These are phyloP conservation scores for Coranthus polyacanthus DNA, from an alignment of 2,797 vertebrate species.

Conservation along the genomic window DNA sequence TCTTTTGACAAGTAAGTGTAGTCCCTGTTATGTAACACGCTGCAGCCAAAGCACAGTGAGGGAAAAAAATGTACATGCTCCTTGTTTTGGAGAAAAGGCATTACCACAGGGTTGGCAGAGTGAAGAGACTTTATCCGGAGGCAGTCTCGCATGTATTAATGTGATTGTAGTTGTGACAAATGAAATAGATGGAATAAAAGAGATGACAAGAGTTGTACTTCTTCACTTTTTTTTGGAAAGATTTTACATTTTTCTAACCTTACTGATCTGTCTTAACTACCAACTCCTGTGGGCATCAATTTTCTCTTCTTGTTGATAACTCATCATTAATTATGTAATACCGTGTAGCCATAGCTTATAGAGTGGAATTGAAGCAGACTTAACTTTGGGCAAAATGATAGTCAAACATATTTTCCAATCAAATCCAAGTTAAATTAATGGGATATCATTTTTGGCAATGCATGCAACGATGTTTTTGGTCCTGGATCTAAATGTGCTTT, in stretches of 20 bases:
- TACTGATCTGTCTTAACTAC: conserved; percentile 67
- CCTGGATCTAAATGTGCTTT: conserved; percentile 13
- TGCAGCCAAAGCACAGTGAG: conserved; percentile 28
- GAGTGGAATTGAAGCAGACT: conserved; percentile 55
- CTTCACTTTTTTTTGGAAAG: conserved; percentile 16
- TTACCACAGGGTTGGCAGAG: conserved; percentile 54
- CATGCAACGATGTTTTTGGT: conserved; percentile 39
- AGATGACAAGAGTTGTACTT: conserved; percentile 31
- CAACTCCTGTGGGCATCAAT: conserved; percentile 70
- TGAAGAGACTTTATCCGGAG: conserved; percentile 55
- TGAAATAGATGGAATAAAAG: conserved; percentile 41
- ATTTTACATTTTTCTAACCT: conserved; percentile 46
- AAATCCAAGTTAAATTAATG: conserved; percentile 59
- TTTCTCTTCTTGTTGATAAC: conserved; percentile 72
- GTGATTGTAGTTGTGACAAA: conserved; percentile 46
- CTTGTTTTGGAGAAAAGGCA: conserved; percentile 52
- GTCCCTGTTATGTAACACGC: conserved; percentile 54
- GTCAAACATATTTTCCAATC: conserved; percentile 63
- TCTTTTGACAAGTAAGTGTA: conserved; percentile 26
- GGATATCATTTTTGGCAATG: conserved; percentile 32
- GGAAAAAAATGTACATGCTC: conserved; percentile 19
- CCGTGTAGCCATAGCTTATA: conserved; percentile 45
- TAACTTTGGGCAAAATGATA: conserved; percentile 63
- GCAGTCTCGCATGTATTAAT: conserved; percentile 53
- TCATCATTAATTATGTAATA: conserved; percentile 77